Conservation (phyloP, 2,888 invertebrate species). For the Drosophila atripex region DNA sequence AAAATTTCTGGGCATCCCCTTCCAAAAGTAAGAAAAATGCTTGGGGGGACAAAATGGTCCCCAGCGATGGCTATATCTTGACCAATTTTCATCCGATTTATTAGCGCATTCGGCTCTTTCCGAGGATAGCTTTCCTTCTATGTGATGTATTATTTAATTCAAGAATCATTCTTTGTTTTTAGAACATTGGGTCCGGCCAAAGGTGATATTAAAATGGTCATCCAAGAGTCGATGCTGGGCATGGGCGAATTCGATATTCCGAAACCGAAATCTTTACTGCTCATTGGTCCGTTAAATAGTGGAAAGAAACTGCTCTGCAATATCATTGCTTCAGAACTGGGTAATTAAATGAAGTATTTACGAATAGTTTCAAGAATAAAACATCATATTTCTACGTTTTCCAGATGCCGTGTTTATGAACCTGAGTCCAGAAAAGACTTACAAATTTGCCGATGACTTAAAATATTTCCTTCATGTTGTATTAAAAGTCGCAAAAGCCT, state of each 20-base stretch:
- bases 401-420: slow-evolving; percentile 87
- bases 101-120: too few relatives aligned
- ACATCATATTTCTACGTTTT: background rate
- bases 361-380: too few relatives aligned
- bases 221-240: slow-evolving; percentile 84
- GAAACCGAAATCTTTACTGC: slow-evolving; percentile 86
- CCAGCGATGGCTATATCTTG: too few relatives aligned
- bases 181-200: slow-evolving; percentile 83
- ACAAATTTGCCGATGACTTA: slow-evolving; percentile 86
- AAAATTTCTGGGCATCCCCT: too few relatives aligned
- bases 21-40: too few relatives aligned
- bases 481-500: slow-evolving; percentile 86
- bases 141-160: background rate
- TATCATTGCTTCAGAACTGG: slow-evolving; percentile 88
- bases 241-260: slow-evolving; percentile 82
- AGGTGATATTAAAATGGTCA: slow-evolving; percentile 85
- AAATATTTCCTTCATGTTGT: slow-evolving; percentile 87
- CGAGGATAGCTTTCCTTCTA: too few relatives aligned
- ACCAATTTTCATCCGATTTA: too few relatives aligned
- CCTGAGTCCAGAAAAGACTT: slow-evolving; percentile 87
- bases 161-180: background rate
- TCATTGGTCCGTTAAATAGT: slow-evolving; percentile 87
- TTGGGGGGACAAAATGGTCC: too few relatives aligned
- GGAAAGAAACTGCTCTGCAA: slow-evolving; percentile 89
- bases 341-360: slow-evolving; percentile 45